Evolutionary conservation across 2,797 vertebrate species (phyloP).

Genomic region (Brachymystax lenok): DNA sequence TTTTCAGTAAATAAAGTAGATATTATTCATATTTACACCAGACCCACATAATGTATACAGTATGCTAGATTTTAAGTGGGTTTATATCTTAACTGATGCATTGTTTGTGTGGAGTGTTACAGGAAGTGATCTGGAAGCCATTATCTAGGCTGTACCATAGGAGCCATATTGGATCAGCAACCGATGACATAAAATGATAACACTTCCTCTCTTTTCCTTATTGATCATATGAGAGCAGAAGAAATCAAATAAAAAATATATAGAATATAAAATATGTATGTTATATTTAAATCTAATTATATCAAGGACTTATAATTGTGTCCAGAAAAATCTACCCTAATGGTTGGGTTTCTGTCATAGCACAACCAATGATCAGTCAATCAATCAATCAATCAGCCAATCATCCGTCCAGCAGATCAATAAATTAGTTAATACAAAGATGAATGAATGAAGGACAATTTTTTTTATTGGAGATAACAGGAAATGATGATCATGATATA

Average conservation of each 20-base stretch:
- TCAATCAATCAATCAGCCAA: too few relatives aligned
- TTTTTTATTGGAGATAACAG: neutral
- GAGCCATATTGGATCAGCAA: neutral
- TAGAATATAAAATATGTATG: too few relatives aligned
- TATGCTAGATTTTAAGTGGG: neutral
- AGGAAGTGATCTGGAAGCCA: neutral
- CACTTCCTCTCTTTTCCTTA: too few relatives aligned
- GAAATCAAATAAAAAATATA: too few relatives aligned
- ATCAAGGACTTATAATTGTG: too few relatives aligned
- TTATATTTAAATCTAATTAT: too few relatives aligned
- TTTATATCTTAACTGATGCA: neutral
- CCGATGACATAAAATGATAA: neutral
- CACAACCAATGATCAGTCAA: too few relatives aligned
- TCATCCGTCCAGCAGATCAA: neutral
- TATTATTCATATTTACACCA: neutral
- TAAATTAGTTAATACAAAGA: conserved; percentile 1
- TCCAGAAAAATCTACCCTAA: too few relatives aligned
- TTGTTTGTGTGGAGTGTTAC: neutral
- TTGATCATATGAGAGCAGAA: too few relatives aligned
- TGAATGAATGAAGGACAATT: neutral
- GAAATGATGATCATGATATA: neutral
- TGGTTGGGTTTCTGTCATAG: too few relatives aligned
- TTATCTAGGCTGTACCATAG: neutral
- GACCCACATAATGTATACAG: neutral
- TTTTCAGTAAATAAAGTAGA: conserved; percentile 1